These are phyloP conservation scores for Hymenopus coronatus DNA, from an alignment of 2,888 invertebrate species.

Conservation along the genomic window DNA sequence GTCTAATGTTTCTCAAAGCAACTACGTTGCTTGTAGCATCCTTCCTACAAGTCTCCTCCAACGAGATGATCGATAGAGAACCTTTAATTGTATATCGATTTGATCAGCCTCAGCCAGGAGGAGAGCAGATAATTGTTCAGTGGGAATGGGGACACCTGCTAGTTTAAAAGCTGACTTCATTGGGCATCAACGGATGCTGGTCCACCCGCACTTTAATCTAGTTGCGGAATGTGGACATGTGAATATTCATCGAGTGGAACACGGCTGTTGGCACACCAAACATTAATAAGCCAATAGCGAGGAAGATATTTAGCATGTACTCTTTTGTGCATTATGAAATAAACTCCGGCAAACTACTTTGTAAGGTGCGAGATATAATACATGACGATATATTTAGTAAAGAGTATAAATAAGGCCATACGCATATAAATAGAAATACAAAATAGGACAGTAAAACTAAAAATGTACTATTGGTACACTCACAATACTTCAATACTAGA, in stretches of 20 bases:
- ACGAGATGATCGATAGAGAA: background rate
- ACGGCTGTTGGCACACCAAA: background rate
- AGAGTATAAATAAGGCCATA: too few species aligned
- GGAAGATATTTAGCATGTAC: background rate
- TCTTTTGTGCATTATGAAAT: too few species aligned
- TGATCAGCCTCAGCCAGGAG: background rate
- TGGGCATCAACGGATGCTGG: background rate
- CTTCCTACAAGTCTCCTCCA: background rate
- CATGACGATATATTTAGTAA: too few species aligned
- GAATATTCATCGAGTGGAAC: background rate
- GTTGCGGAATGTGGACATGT: background rate
- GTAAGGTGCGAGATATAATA: too few species aligned
- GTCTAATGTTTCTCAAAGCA: background rate
- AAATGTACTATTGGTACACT: too few species aligned
- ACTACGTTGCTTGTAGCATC: background rate
- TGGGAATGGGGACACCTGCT: background rate
- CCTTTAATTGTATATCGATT: background rate
- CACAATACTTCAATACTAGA: too few species aligned
- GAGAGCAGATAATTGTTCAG: background rate
- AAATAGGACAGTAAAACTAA: too few species aligned
- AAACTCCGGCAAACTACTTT: too few species aligned
- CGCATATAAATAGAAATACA: too few species aligned
- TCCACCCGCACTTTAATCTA: background rate
- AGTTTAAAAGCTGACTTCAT: background rate
- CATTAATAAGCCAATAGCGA: background rate